Percentiles rank a stretch among this genome's conserved stretches.
Conservation (phyloP, 2,888 invertebrate genomes). For the Lepidocyrtinus sp. region DNA sequence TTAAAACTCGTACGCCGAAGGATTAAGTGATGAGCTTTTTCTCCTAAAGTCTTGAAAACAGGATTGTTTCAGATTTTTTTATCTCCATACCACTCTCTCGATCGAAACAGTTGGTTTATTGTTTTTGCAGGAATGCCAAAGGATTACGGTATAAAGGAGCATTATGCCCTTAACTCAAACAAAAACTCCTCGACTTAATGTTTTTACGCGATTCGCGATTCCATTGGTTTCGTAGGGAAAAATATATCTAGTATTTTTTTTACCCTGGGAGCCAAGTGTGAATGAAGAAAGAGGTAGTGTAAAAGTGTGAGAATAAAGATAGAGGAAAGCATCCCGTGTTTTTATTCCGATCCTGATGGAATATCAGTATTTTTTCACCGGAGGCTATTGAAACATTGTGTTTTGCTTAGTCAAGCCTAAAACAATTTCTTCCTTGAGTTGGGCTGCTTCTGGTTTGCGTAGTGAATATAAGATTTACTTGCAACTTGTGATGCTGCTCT, state of each 20-base stretch:
- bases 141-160: background rate
- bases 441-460: background rate
- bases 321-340: background rate
- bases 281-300: background rate
- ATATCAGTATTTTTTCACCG: conserved; percentile 44
- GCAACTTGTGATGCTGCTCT: background rate
- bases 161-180: too few relatives aligned
- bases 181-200: too few relatives aligned
- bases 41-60: conserved; percentile 9
- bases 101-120: conserved; percentile 16
- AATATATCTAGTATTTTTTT: too few relatives aligned
- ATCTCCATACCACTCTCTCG: background rate
- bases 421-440: conserved; percentile 1
- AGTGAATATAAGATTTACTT: conserved; percentile 15
- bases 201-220: too few relatives aligned
- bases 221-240: too few relatives aligned
- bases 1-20: background rate
- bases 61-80: conserved; percentile 7
- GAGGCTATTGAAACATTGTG: conserved; percentile 53
- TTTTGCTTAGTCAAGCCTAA: conserved; percentile 23
- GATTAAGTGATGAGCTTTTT: conserved; percentile 4
- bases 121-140: conserved; percentile 7
- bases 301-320: background rate
- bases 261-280: conserved; percentile 1
- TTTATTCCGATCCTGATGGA: conserved; percentile 32